phyloP scores from a whole-genome alignment of 2,797 vertebrate genomes.

The Mormyrops attenuatus region DNA sequence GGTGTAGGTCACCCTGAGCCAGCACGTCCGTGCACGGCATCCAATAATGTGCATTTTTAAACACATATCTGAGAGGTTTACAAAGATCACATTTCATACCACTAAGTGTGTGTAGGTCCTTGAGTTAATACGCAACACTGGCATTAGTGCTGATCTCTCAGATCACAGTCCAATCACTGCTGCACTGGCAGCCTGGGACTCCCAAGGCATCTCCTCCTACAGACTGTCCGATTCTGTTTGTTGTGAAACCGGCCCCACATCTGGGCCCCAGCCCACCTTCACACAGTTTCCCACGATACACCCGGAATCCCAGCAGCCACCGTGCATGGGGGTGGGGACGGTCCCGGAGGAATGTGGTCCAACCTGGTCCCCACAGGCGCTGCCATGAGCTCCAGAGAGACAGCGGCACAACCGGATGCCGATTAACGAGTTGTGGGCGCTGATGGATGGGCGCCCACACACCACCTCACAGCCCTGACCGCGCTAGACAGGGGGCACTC shows the following conservation, averaged over 20 bases:
- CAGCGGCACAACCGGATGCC: neutral
- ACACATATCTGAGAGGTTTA: neutral
- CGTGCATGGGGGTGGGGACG: neutral
- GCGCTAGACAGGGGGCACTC: slow-evolving; percentile 7
- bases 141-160: neutral
- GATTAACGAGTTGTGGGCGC: neutral
- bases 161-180: neutral
- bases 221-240: neutral
- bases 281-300: neutral
- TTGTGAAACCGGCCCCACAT: neutral
- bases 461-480: neutral
- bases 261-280: neutral
- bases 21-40: neutral
- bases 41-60: neutral
- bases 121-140: neutral
- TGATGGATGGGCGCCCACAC: neutral
- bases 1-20: neutral
- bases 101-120: neutral
- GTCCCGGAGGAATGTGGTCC: slow-evolving; percentile 23
- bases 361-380: slow-evolving; percentile 15
- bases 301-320: slow-evolving; percentile 8
- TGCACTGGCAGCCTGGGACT: neutral
- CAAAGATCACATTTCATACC: neutral
- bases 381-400: neutral
- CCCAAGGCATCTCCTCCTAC: neutral